Conservation (phyloP, 2,113 vertebrate species). For the Larimichthys crocea region DNA sequence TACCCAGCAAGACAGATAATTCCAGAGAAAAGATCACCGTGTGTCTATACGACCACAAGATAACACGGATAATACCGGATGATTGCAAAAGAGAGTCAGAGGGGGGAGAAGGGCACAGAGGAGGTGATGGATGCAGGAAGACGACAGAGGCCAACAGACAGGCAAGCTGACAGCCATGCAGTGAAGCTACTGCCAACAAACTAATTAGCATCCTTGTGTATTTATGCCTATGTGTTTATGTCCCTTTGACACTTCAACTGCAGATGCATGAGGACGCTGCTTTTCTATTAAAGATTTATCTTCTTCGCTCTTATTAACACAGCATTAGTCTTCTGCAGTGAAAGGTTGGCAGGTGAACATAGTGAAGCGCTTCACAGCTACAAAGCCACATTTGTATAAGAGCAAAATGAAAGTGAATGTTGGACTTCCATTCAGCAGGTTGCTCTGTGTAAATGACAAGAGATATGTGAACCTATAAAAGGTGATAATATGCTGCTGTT, state of each 20-base stretch:
- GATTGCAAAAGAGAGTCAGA: slow-evolving; percentile 49
- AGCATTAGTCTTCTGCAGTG: neutral
- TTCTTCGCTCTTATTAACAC: neutral
- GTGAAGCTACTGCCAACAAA: slow-evolving; percentile 14
- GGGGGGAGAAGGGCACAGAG: slow-evolving; percentile 6
- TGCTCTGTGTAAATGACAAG: neutral
- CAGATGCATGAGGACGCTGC: neutral
- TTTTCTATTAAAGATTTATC: neutral
- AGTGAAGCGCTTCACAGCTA: neutral
- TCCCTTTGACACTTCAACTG: neutral
- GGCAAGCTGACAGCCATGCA: slow-evolving; percentile 16
- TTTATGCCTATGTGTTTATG: slow-evolving; percentile 10
- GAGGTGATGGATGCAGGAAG: slow-evolving; percentile 51
- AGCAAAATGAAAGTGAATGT: neutral
- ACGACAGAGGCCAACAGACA: slow-evolving; percentile 33
- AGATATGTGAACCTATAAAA: neutral
- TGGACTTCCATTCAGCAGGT: neutral
- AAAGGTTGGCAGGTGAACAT: neutral
- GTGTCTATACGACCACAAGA: slow-evolving; percentile 46
- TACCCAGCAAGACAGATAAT: slow-evolving; percentile 45
- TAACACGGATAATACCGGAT: slow-evolving; percentile 47
- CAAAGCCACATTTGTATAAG: neutral
- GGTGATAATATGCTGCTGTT: neutral
- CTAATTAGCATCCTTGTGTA: slow-evolving; percentile 37
- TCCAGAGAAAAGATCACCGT: slow-evolving; percentile 35